Percentiles rank a stretch among this genome's conserved stretches.
These are phyloP conservation scores for Callionymus lyra DNA, from an alignment of 2,113 vertebrate genomes.

Conservation along the genomic window DNA sequence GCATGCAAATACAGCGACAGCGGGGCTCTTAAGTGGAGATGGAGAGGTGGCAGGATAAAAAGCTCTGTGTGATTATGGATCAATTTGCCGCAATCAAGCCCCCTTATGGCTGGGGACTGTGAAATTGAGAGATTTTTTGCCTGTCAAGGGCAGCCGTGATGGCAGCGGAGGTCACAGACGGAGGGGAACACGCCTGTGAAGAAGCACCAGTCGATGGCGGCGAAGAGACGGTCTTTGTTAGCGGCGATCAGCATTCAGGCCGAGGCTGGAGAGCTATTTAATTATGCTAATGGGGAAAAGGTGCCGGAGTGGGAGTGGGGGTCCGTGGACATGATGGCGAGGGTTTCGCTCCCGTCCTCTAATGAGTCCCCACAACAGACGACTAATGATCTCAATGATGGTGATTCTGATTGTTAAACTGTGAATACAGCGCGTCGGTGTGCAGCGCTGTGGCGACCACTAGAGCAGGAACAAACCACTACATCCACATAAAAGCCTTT, in stretches of 20 bases:
- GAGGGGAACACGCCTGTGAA: constrained; percentile 14
- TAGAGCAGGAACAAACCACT: too few species aligned
- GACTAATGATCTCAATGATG: too few species aligned
- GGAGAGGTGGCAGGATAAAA: constrained; percentile 64
- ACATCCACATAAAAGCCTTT: too few species aligned
- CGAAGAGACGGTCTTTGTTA: background rate
- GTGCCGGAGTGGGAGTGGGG: constrained; percentile 16
- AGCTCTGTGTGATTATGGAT: constrained; percentile 69
- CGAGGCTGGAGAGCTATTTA: constrained; percentile 33
- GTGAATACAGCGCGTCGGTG: too few species aligned
- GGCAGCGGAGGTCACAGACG: constrained; percentile 59
- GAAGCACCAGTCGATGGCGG: constrained; percentile 21
- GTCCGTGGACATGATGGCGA: too few species aligned
- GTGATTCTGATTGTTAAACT: constrained; percentile 5
- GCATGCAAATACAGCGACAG: constrained; percentile 65
- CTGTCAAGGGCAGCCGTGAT: constrained; percentile 55
- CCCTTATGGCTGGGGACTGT: constrained; percentile 55
- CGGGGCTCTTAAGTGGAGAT: constrained; percentile 58
- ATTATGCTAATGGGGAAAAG: constrained; percentile 47
- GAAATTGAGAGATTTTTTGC: constrained; percentile 65
- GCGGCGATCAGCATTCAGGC: background rate
- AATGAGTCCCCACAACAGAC: too few species aligned
- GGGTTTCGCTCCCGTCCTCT: too few species aligned
- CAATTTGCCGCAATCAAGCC: constrained; percentile 74
- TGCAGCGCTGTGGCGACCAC: too few species aligned